phyloP scores from a whole-genome alignment of 2,888 invertebrate species.

The Dermolepida albohirtum region DNA sequence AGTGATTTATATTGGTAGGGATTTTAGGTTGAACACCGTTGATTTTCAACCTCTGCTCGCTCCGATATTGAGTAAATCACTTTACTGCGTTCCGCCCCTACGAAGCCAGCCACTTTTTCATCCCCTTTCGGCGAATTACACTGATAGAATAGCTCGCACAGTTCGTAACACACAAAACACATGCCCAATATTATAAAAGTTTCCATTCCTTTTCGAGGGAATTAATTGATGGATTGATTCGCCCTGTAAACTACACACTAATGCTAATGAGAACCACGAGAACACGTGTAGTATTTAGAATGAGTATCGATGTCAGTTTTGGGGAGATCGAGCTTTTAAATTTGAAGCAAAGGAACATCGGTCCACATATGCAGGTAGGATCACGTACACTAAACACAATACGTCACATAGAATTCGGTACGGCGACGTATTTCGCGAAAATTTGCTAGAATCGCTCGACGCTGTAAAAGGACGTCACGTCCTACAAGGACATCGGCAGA shows the following conservation, averaged over 20 bases:
- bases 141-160: slow-evolving; percentile 73
- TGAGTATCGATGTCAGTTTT: no score
- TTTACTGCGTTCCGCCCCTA: slow-evolving; percentile 50
- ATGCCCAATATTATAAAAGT: slow-evolving; percentile 75
- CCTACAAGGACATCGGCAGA: slow-evolving; percentile 53
- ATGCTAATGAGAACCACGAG: neutral
- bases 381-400: neutral
- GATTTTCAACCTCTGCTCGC: slow-evolving; percentile 48
- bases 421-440: neutral
- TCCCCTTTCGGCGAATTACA: slow-evolving; percentile 63
- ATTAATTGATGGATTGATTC: slow-evolving; percentile 17
- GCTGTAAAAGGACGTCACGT: slow-evolving; percentile 44
- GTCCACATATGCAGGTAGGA: no score
- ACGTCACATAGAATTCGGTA: neutral
- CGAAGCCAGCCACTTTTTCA: slow-evolving; percentile 55
- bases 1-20: slow-evolving; percentile 38
- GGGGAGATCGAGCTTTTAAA: neutral
- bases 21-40: slow-evolving; percentile 36
- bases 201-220: slow-evolving; percentile 67
- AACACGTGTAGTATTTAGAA: slow-evolving; percentile 7
- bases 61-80: slow-evolving; percentile 60
- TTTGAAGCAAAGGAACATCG: no score
- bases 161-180: slow-evolving; percentile 76
- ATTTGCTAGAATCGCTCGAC: slow-evolving; percentile 6
- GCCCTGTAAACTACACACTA: neutral